Evolutionary conservation across 1,140 invertebrate species (phyloP), one percentile per base, ranked within the genome.

Genomic region (Musca domestica): DNA sequence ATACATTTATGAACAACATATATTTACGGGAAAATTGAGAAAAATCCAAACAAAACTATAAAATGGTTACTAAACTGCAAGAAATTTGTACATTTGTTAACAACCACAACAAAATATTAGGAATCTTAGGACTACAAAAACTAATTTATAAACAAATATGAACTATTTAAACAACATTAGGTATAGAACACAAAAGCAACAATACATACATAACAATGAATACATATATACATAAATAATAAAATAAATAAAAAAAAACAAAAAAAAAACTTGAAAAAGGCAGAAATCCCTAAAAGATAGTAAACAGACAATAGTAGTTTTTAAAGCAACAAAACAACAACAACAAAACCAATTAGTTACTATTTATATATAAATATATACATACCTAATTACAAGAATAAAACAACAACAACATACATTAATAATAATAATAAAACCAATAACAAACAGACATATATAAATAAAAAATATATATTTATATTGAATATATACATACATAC

Each of bases 241-340:
- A 12, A n/a, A n/a, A 12, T 25, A 34, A 34, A 12, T 25, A 34
- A 34, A 58, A 27, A 27, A 3, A 58, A 34, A 41, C 2, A 7
- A 41, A 5, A 10, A 41, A 41, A n/a, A n/a, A n/a, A n/a, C n/a
- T n/a, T n/a, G n/a, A n/a, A 61, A 3, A 61, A 30, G n/a, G 27
- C 15, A 61, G 34, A 61, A 61, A 41, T 10, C 34, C 56, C 56
- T 61, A 61, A 61, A 61, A 61, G 56, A 61, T 61, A 61, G 56
- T 61, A 61, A 61, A 61, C 56, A 61, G 56, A 61, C 56, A 61
- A 61, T 61, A 61, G 56, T 61, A 61, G 56, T 61, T 61, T 61
- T 61, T 19, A 61, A 41, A 41, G 34, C 34, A 61, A 41, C 10
- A 61, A 20, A 61, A 34, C 9, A 61, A n/a, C n/a, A 61, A 34